Conservation (phyloP, 2,888 invertebrate species). For the Thecocarcelia acutangulata region DNA sequence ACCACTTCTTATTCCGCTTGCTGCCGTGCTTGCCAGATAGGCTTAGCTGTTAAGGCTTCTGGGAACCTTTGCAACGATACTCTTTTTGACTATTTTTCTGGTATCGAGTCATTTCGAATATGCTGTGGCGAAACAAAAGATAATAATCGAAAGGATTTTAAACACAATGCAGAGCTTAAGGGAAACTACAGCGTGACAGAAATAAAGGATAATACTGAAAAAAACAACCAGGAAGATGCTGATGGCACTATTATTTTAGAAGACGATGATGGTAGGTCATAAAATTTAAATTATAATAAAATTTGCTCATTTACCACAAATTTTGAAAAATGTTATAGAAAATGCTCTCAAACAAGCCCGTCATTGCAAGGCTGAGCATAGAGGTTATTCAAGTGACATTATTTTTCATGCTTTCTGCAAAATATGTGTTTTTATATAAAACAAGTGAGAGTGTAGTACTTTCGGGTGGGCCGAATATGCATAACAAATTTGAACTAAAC, state of each 20-base stretch:
- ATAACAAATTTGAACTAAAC: no score
- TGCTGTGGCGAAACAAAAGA: conserved; percentile 83
- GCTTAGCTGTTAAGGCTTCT: conserved; percentile 83
- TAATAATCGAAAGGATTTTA: conserved; percentile 44
- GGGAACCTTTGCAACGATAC: conserved; percentile 83
- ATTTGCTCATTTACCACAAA: no score
- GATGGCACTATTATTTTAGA: conserved; percentile 73
- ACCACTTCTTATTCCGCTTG: conserved; percentile 82
- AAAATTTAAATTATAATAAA: neutral
- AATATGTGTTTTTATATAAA: no score
- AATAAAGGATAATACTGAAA: neutral
- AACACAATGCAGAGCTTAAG: neutral
- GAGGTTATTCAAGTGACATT: no score
- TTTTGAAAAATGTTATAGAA: no score
- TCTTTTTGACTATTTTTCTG: conserved; percentile 79
- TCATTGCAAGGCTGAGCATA: no score
- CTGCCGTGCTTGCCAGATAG: conserved; percentile 85
- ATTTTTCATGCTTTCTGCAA: no score
- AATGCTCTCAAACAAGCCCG: no score
- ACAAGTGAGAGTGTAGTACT: no score
- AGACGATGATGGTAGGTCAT: conserved; percentile 73
- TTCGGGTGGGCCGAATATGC: no score
- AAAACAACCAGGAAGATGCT: conserved; percentile 33
- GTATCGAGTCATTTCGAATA: conserved; percentile 84
- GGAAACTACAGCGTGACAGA: conserved; percentile 12